phyloP scores from a whole-genome alignment of 2,113 vertebrate genomes.

The Rhea americana region DNA sequence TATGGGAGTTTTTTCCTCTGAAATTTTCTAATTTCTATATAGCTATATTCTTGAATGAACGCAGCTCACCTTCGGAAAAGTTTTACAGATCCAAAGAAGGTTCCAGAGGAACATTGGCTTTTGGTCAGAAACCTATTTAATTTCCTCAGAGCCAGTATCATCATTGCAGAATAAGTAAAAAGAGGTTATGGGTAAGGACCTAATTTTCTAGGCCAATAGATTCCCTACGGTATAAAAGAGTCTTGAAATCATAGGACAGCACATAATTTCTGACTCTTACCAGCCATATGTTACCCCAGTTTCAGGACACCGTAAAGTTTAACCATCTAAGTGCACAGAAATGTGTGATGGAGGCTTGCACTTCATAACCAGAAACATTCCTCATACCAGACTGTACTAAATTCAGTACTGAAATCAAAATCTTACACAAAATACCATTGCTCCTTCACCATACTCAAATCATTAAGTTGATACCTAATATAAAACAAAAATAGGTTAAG shows the following conservation, averaged over 20 bases:
- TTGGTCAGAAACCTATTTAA: background rate
- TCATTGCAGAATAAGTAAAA: background rate
- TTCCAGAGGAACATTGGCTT: background rate
- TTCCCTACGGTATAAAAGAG: background rate
- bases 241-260: background rate
- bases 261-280: background rate
- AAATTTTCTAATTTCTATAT: background rate
- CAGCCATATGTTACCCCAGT: fast-evolving
- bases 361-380: background rate
- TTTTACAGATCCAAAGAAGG: background rate
- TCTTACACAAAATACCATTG: background rate
- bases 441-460: background rate
- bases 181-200: fast-evolving
- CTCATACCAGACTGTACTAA: background rate
- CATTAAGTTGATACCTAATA: background rate
- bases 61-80: background rate
- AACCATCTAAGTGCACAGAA: background rate
- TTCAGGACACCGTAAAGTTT: background rate
- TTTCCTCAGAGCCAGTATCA: background rate
- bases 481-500: background rate
- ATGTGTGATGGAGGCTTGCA: no score
- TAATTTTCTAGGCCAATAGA: background rate
- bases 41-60: background rate
- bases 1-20: background rate
- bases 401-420: background rate